Conservation (phyloP, 92 coral and sea anemone species). For the Phenganax stokvisi region DNA sequence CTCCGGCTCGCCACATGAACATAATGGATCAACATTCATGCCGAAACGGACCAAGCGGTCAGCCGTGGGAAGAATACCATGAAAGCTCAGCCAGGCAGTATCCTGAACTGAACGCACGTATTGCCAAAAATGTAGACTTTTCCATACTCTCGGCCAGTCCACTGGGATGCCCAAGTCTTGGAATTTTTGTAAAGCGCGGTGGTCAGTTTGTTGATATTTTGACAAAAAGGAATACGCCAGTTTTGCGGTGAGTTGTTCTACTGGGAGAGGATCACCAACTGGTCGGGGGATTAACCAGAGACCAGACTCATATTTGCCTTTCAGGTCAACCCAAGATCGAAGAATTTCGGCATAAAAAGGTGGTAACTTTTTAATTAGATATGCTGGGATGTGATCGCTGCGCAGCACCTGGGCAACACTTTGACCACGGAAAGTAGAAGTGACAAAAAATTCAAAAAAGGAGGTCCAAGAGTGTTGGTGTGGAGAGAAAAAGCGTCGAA, state of each 20-base stretch:
- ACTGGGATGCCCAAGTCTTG: neutral
- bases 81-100: neutral
- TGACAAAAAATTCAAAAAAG: neutral
- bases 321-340: conserved; percentile 5
- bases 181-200: neutral
- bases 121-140: neutral
- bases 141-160: neutral
- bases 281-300: neutral
- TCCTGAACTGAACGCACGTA: neutral
- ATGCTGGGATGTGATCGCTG: neutral
- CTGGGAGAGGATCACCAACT: neutral
- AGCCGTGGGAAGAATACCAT: conserved; percentile 5
- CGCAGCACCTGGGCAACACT: neutral
- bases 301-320: neutral
- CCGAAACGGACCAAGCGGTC: conserved; percentile 17
- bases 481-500: neutral
- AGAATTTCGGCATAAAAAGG: conserved; percentile 15
- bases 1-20: conserved; percentile 5
- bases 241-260: neutral
- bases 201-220: neutral
- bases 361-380: neutral
- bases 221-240: neutral
- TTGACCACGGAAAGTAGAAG: neutral
- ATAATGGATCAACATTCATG: neutral
- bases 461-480: neutral